A percentile compares a stretch with the other conserved stretches of the same genome.
These are phyloP conservation scores for Drosophila burlai DNA, from an alignment of 1,140 invertebrate genomes.

Conservation along the genomic window DNA sequence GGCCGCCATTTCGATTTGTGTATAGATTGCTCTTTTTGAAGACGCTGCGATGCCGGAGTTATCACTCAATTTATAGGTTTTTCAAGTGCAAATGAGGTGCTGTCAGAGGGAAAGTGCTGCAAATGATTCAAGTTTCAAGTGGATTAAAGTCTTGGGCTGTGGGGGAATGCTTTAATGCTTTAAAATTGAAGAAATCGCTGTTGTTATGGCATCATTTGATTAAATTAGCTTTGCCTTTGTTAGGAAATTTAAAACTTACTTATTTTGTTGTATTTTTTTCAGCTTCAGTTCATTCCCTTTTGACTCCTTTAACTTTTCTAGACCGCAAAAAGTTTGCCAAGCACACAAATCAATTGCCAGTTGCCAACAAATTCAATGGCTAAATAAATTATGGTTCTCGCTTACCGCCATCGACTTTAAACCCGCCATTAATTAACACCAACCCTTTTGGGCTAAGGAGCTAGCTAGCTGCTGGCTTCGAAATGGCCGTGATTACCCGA, in stretches of 20 bases:
- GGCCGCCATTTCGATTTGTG: conserved; percentile 36
- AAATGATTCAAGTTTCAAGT: conserved; percentile 35
- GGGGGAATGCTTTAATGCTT: background rate
- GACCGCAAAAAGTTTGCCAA: conserved; percentile 1
- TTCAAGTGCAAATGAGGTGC: conserved; percentile 50
- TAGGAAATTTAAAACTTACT: background rate
- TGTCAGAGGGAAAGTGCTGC: conserved; percentile 24
- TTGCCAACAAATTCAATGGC: conserved; percentile 18
- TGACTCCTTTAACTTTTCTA: background rate
- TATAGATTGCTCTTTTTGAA: conserved; percentile 53
- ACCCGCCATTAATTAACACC: conserved; percentile 47
- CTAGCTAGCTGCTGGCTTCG: conserved; percentile 11
- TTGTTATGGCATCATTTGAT: conserved; percentile 8
- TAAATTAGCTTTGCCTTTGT: background rate
- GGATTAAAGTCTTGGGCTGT: conserved; percentile 8
- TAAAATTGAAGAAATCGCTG: background rate
- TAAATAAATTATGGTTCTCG: conserved; percentile 49
- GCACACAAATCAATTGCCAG: conserved; percentile 39
- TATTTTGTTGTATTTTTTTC: background rate
- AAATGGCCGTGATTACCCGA: conserved; percentile 36
- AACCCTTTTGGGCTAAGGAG: conserved; percentile 39
- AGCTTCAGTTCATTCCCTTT: conserved; percentile 1
- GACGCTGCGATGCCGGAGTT: conserved; percentile 29
- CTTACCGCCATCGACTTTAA: conserved; percentile 44
- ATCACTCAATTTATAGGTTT: conserved; percentile 55